Evolutionary conservation across 2,888 invertebrate genomes (phyloP).

Genomic region (Nebria salina): DNA sequence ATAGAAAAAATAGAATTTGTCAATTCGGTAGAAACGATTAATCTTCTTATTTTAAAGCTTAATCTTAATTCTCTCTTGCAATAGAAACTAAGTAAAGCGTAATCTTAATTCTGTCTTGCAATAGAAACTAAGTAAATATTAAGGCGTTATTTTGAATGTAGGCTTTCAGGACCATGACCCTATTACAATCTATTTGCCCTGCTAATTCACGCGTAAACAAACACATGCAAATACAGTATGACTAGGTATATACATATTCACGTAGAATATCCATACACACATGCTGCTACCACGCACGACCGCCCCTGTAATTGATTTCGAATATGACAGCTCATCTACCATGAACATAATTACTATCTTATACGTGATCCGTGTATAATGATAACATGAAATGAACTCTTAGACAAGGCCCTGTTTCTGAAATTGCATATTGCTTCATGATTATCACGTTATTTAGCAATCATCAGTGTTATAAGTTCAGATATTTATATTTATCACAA

Average conservation of each 20-base stretch:
- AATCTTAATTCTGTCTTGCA: too few species aligned
- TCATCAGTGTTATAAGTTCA: too few species aligned
- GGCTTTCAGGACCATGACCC: not conserved
- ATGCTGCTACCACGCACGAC: slow-evolving; percentile 17
- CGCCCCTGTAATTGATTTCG: slow-evolving; percentile 39
- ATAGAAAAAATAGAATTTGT: too few species aligned
- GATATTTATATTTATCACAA: too few species aligned
- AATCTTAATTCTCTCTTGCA: too few species aligned
- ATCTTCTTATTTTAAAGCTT: too few species aligned
- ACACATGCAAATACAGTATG: not conserved
- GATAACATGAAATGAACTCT: not conserved
- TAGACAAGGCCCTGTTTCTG: too few species aligned
- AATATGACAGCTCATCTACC: slow-evolving; percentile 44
- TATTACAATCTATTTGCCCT: not conserved
- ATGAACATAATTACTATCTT: slow-evolving; percentile 26
- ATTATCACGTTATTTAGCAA: too few species aligned
- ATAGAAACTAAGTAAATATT: not conserved
- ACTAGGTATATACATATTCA: not conserved
- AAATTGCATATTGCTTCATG: too few species aligned
- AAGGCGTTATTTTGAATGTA: not conserved
- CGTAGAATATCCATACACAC: not conserved
- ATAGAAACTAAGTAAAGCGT: not conserved
- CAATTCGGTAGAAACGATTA: too few species aligned
- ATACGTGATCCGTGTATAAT: not conserved
- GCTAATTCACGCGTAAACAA: not conserved